Base-by-base conservation (phyloP, 1,140 invertebrate species). In the Steinernema feltiae region DNA sequence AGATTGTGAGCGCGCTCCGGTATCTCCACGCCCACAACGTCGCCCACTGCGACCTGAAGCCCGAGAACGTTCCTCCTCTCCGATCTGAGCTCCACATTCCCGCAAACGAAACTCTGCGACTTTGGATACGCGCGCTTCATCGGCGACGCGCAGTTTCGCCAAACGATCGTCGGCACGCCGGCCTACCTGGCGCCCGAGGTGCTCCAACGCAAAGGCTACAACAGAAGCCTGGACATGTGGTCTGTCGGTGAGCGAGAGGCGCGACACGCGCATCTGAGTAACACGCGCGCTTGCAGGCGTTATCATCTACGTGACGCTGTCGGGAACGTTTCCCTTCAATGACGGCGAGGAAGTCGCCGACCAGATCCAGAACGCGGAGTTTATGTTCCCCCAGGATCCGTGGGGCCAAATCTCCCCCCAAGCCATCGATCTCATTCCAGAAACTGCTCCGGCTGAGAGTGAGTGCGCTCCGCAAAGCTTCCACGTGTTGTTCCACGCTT, bases 281-380 rank as follows among this genome's bases (percentile, higher is more conserved):
- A n/a, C n/a, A n/a, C n/a, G n/a, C n/a, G n/a, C n/a, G n/a, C n/a
- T n/a, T n/a, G n/a, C n/a, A 70, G 97, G 97, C 27, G 97, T 99
- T 0, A 98, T 99, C 79, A 92, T 98, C 72, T 99, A 99, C 87
- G 97, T 91, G n/a, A 84, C 83, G 79, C 88, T 98, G 35, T 95
- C 93, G 83, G 97, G 96, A 73, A 98, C 96, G 0, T 99, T 99
- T 89, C 97, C 96, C 32, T 99, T 99, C 87, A 98, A 98, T 87
- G 96, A 99, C 88, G 95, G 98, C 88, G 97, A 98, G 89, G 96
- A 99, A 87, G 98, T 99, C 76, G 93, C 95, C 87, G 95, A 98
- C 87, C 97, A 99, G 88, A 99, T 99, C 80, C 94, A 97, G 89
- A 98, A 99, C 90, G 97, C 97, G 32, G 94, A 94, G 48, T 99